Base-by-base conservation (phyloP, 2,113 vertebrate genomes). In the Ardeotis arabs region DNA sequence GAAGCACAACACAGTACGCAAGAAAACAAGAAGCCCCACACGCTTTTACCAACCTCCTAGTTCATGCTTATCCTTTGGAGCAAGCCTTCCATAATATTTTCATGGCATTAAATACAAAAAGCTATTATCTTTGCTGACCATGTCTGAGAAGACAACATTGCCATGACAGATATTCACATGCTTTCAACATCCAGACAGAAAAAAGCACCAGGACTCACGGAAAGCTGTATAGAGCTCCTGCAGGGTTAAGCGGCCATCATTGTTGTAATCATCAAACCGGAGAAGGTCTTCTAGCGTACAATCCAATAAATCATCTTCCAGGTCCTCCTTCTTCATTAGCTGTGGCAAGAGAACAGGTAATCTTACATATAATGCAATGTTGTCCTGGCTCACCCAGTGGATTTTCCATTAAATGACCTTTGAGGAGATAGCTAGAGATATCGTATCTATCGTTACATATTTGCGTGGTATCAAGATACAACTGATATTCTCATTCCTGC, bases 221-320 rank as follows among this genome's bases (percentile, higher is more conserved):
- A 99, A 99, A 66, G 99, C 99, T 1, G 99, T 99, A 95, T 98
- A 99, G 96, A 99, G 98, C 97, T 99, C 99, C 12, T 97, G 98
- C 45, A 99, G 98, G 27, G 98, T 99, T 90, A 99, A 98, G 86
- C 79, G 98, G 5, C 98, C 98, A 0, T 99, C 99, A 0, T 97
- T 98, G 96, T 99, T 98, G 97, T 99, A 99, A 96, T 99, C 99
- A 17, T 99, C 99, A 33, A 99, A 99, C 4, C 97, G 98, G n/a
- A 99, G 98, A 80, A 99, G 98, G 96, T 99, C 99, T 39, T 98
- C 97, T 20, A 99, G 98, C 2, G 98, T 98, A 95, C 99, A 99
- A 27, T 98, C 98, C 95, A 98, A 75, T 12, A 98, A 95, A 83
- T 97, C 98, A 52, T 97, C 98, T 14, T 98, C 98, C 95, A 99